Percentiles rank a stretch among this genome's conserved stretches.
These are phyloP conservation scores for Scaptomyza flava DNA, from an alignment of 2,888 invertebrate species.

Conservation along the genomic window DNA sequence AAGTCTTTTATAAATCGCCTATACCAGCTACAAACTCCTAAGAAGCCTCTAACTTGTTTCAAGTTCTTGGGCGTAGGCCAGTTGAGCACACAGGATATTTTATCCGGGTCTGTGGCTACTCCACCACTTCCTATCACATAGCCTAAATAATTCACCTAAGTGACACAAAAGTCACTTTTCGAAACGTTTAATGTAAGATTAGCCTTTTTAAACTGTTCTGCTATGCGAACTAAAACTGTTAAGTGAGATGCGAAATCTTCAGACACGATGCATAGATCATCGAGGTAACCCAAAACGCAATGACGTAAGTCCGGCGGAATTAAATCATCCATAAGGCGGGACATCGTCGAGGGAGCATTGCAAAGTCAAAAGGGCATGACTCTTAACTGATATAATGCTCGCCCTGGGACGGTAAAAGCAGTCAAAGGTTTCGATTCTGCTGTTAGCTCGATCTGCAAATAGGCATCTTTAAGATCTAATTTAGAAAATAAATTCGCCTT, in stretches of 20 bases:
- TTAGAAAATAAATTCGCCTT: background rate
- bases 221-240: background rate
- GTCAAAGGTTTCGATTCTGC: background rate
- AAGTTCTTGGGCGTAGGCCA: background rate
- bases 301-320: background rate
- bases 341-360: background rate
- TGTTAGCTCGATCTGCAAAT: background rate
- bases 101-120: background rate
- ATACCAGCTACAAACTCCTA: too few species aligned
- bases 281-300: slow-evolving; percentile 1
- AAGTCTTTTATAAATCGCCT: too few species aligned
- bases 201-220: background rate
- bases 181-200: background rate
- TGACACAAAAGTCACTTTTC: background rate
- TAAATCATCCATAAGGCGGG: background rate
- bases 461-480: background rate
- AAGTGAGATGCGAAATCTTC: background rate
- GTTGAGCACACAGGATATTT: background rate
- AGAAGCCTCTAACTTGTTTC: slow-evolving; percentile 2
- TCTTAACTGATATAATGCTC: background rate
- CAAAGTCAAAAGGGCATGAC: background rate
- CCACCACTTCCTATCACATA: background rate
- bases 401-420: background rate
- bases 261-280: background rate
- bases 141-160: background rate